Conservation (phyloP, 2,888 invertebrate species). For the Tholera decimalis region DNA sequence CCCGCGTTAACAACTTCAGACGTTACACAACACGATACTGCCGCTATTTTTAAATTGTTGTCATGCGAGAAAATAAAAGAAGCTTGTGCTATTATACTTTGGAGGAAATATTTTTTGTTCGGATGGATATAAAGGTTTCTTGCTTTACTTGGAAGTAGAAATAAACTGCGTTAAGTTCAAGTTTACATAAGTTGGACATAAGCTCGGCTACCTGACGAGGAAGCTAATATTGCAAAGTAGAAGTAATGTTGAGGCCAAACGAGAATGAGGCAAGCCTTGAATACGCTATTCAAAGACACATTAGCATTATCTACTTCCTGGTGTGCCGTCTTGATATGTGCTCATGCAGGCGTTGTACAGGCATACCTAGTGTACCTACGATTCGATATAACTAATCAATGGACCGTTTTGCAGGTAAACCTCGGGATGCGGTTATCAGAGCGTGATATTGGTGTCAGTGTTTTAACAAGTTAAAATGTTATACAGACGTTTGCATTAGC, state of each 20-base stretch:
- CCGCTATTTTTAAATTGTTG: conserved; percentile 80
- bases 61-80: conserved; percentile 73
- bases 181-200: conserved; percentile 62
- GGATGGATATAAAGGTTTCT: conserved; percentile 39
- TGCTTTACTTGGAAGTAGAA: conserved; percentile 58
- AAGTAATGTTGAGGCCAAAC: conserved; percentile 83
- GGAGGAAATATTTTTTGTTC: conserved; percentile 60
- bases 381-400: conserved; percentile 75
- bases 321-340: conserved; percentile 80
- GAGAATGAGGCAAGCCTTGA: conserved; percentile 88
- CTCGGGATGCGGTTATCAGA: conserved; percentile 83
- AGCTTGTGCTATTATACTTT: conserved; percentile 70
- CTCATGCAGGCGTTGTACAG: conserved; percentile 76
- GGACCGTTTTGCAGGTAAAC: conserved; percentile 74
- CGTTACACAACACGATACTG: conserved; percentile 78
- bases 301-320: conserved; percentile 90
- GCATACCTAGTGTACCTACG: conserved; percentile 68
- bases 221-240: conserved; percentile 82
- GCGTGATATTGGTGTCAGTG: conserved; percentile 86
- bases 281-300: conserved; percentile 88
- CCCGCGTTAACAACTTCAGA: conserved; percentile 74
- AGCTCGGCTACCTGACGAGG: conserved; percentile 74
- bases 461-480: conserved; percentile 81
- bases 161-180: conserved; percentile 44
- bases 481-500: conserved; percentile 82